A percentile compares a stretch with the other conserved stretches of the same genome.
Evolutionary conservation across 2,113 vertebrate genomes (phyloP).

Genomic region (Callithrix jacchus): DNA sequence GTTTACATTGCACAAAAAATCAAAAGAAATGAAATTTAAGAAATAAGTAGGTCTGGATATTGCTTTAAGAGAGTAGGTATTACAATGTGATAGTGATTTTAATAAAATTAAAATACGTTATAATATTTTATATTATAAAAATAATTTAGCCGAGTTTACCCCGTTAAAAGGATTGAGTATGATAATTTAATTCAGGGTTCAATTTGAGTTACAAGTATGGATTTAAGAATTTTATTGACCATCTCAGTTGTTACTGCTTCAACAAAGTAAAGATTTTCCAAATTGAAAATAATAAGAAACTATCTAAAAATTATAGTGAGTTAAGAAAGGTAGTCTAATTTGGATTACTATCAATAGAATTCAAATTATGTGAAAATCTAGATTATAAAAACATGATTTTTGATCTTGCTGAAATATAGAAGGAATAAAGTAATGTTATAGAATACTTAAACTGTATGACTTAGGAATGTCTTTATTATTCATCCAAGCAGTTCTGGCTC

Average conservation of each 20-base stretch:
- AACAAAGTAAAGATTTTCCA: neutral
- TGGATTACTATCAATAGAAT: neutral
- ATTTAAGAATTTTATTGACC: neutral
- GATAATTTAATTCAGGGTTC: neutral
- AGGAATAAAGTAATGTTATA: neutral
- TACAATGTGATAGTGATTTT: neutral
- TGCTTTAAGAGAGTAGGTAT: neutral
- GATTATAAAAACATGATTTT: neutral
- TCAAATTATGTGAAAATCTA: neutral
- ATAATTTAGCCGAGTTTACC: neutral
- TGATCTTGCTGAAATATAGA: neutral
- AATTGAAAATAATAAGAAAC: conserved; percentile 1
- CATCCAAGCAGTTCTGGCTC: neutral
- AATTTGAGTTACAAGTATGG: neutral
- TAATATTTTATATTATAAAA: neutral
- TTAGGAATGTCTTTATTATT: neutral
- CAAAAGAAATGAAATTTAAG: neutral
- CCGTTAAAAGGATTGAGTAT: neutral
- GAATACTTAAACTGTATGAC: neutral
- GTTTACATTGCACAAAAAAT: neutral
- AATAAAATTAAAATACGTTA: neutral
- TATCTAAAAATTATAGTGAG: neutral
- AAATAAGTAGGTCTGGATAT: neutral
- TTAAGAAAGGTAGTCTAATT: neutral
- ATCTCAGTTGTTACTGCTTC: neutral